Conservation (phyloP, 2,113 vertebrate species). For the Acanthochromis polyacanthus region DNA sequence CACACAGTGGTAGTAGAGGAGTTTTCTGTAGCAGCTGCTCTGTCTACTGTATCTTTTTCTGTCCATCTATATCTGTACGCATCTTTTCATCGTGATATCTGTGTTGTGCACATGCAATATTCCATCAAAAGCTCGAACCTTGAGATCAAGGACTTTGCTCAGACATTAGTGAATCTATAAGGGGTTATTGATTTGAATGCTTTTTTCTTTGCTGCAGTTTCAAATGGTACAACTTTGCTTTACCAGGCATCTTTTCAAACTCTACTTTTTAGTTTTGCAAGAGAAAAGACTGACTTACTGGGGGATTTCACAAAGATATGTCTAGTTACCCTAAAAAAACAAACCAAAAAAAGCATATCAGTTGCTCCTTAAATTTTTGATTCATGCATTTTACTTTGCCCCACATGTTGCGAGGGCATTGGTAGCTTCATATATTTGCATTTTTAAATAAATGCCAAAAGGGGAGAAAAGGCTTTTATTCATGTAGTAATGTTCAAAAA, state of each 20-base stretch:
- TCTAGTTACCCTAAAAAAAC: background rate
- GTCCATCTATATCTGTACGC: background rate
- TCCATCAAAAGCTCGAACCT: background rate
- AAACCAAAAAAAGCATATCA: too few species aligned
- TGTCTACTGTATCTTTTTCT: background rate
- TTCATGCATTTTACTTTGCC: slow-evolving; percentile 15
- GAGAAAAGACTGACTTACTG: background rate
- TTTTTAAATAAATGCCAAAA: slow-evolving; percentile 6
- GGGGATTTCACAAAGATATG: background rate
- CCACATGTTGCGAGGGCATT: background rate
- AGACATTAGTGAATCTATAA: slow-evolving; percentile 9
- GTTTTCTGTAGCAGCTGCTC: background rate
- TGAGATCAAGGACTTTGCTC: slow-evolving; percentile 17
- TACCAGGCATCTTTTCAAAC: background rate
- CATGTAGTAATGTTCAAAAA: slow-evolving; percentile 18
- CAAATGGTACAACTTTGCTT: background rate
- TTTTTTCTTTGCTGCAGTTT: too few species aligned
- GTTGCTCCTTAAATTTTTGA: background rate
- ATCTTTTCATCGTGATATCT: background rate
- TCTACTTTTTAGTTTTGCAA: background rate
- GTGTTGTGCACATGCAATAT: background rate
- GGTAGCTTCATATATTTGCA: background rate
- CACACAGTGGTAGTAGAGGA: background rate
- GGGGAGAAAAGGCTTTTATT: slow-evolving; percentile 6
- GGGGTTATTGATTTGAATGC: too few species aligned